Base-by-base conservation (phyloP, 1,140 invertebrate species). In the Bombus sylvicola region DNA sequence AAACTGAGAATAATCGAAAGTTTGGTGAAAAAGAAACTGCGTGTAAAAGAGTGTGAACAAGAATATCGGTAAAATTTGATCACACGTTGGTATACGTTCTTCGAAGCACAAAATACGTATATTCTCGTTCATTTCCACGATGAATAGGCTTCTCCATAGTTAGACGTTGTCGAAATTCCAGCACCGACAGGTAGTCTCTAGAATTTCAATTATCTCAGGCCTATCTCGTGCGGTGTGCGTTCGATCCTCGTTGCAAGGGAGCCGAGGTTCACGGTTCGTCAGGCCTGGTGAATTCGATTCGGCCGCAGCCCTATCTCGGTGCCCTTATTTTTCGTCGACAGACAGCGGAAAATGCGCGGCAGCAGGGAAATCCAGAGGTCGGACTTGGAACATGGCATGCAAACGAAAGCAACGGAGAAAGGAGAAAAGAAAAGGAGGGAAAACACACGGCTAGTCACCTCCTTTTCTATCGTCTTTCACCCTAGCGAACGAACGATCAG, bases 131-230 rank as follows among this genome's bases (percentile, higher is more conserved):
- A 43, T n/a, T 73, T 57, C 1, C 53, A 28, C 47, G 28, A 10
- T n/a, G 37, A 13, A 25, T 43, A 18, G 34, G 37, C 15, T 9
- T 39, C n/a, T 41, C 37, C 12, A 18, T 34, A 25, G 59, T n/a
- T 13, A 12, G 12, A 62, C 28, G 59, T n/a, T 4, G 59, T n/a
- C 47, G 9, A 53, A 84, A 43, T 83, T 87, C 82, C 71, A 77
- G 47, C 37, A 72, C 86, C 76, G 85, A 79, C 66, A 37, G 72
- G n/a, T n/a, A 57, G 66, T 25, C 77, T 81, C 43, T n/a, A 41
- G 85, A 86, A 86, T 86, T 86, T 83, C 85, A 82, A 86, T 86
- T 83, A 86, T 69, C 71, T 22, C 39, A 18, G 25, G 64, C 62
- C 85, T 86, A 53, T 59, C 72, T 39, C 31, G 28, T 39, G 68